phyloP scores from a whole-genome alignment of 2,888 invertebrate genomes.

The Labia minor region DNA sequence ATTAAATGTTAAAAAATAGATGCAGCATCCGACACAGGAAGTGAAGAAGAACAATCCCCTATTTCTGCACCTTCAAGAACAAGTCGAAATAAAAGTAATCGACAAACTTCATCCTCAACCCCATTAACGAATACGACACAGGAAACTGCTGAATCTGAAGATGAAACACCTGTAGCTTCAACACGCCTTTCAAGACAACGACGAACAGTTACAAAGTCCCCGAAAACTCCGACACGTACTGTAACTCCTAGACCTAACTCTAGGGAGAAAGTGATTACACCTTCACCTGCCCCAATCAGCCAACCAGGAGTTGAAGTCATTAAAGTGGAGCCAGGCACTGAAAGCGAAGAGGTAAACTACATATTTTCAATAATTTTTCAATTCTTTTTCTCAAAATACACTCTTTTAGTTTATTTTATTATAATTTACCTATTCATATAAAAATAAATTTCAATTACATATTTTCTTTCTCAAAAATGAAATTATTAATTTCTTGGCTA shows the following conservation, averaged over 20 bases:
- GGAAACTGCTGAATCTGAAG: background rate
- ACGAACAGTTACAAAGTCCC: background rate
- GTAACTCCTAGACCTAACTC: background rate
- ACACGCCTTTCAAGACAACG: background rate
- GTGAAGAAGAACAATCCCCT: background rate
- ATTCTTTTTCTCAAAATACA: background rate
- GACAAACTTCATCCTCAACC: background rate
- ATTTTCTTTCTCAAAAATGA: too few relatives aligned
- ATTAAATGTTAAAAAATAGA: too few relatives aligned
- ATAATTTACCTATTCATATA: background rate
- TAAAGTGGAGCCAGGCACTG: slow-evolving; percentile 28
- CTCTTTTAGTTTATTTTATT: slow-evolving; percentile 21
- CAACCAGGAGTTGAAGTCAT: background rate
- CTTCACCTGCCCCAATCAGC: background rate
- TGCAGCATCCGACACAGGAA: background rate
- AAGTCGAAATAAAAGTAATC: background rate
- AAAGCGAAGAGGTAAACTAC: slow-evolving; percentile 42
- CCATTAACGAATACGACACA: too few relatives aligned
- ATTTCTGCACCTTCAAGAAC: background rate
- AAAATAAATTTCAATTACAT: too few relatives aligned
- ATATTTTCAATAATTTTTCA: too few relatives aligned
- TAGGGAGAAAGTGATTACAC: background rate
- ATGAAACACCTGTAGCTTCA: background rate
- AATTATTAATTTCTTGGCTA: too few relatives aligned
- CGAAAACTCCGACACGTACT: background rate